phyloP scores from a whole-genome alignment of 2,888 invertebrate genomes.

The Euzophera pinguis region DNA sequence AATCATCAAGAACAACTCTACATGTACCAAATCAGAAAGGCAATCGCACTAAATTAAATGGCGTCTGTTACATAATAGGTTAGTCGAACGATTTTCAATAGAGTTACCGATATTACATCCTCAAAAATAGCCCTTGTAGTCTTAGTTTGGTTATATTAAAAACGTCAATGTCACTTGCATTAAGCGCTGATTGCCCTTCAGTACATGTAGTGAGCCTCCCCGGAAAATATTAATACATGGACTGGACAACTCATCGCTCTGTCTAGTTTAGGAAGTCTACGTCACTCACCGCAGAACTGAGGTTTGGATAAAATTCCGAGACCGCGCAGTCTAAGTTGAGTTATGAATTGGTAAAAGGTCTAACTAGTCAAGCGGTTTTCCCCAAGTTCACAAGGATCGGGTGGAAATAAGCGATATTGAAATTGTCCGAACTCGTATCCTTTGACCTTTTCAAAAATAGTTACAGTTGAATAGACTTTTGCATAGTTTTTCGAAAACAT shows the following conservation, averaged over 20 bases:
- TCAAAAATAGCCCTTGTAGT: too few species aligned
- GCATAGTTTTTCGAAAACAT: neutral
- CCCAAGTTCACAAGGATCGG: constrained; percentile 21
- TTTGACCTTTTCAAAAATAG: constrained; percentile 14
- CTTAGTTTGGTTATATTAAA: too few species aligned
- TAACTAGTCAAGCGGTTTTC: constrained; percentile 30
- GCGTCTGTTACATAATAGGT: too few species aligned
- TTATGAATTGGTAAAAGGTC: constrained; percentile 36
- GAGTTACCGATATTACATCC: too few species aligned
- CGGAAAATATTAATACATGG: too few species aligned
- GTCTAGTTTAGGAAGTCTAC: constrained; percentile 11
- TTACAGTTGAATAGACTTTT: constrained; percentile 7
- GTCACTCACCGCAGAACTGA: constrained; percentile 39
- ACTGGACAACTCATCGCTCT: neutral
- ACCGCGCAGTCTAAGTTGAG: constrained; percentile 32
- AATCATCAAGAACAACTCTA: too few species aligned
- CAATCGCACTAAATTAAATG: too few species aligned
- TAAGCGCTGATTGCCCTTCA: too few species aligned
- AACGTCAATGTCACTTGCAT: too few species aligned
- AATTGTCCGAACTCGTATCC: constrained; percentile 13
- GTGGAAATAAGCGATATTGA: constrained; percentile 20
- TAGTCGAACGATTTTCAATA: too few species aligned
- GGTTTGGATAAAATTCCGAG: constrained; percentile 30
- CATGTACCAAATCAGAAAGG: too few species aligned
- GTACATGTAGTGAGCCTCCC: too few species aligned